phyloP scores from a whole-genome alignment of 2,113 vertebrate species.

The Lethenteron camtschaticum region DNA sequence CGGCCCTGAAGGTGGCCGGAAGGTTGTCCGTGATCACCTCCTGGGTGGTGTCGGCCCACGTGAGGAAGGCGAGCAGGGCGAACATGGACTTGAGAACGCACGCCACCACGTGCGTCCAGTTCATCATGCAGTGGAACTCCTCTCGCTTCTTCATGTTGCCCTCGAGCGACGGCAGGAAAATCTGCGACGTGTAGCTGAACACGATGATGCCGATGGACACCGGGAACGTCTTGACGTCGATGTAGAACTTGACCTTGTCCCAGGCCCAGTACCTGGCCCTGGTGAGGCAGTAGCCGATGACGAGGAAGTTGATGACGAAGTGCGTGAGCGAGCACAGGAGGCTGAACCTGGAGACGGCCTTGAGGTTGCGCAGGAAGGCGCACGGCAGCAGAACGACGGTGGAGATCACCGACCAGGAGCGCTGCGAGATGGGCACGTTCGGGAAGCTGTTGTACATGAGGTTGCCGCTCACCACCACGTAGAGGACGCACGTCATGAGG shows the following conservation, averaged over 20 bases:
- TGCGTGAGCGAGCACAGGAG: constrained; percentile 40
- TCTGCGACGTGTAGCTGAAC: constrained; percentile 54
- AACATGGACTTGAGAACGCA: constrained; percentile 38
- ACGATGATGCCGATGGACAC: constrained; percentile 40
- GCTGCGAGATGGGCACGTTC: constrained; percentile 19
- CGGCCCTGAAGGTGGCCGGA: constrained; percentile 25
- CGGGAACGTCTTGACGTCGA: constrained; percentile 35
- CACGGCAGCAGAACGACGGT: constrained; percentile 31
- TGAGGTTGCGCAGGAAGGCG: constrained; percentile 34
- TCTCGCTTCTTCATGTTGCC: constrained; percentile 30
- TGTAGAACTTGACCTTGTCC: constrained; percentile 22
- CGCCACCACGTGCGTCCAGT: constrained; percentile 32
- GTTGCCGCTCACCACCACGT: constrained; percentile 33
- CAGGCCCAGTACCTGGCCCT: constrained; percentile 27
- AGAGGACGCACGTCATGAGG: constrained; percentile 46
- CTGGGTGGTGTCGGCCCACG: constrained; percentile 33
- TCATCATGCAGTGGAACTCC: constrained; percentile 29
- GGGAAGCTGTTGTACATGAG: constrained; percentile 31
- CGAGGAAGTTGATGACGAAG: constrained; percentile 31
- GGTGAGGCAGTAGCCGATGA: constrained; percentile 32
- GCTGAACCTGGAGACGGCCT: constrained; percentile 31
- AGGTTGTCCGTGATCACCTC: constrained; percentile 43
- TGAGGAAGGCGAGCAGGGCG: constrained; percentile 28
- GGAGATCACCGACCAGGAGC: constrained; percentile 25
- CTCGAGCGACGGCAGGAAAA: constrained; percentile 42